Evolutionary conservation across 2,888 invertebrate genomes (phyloP).

Genomic region (Toxonevra muliebris): DNA sequence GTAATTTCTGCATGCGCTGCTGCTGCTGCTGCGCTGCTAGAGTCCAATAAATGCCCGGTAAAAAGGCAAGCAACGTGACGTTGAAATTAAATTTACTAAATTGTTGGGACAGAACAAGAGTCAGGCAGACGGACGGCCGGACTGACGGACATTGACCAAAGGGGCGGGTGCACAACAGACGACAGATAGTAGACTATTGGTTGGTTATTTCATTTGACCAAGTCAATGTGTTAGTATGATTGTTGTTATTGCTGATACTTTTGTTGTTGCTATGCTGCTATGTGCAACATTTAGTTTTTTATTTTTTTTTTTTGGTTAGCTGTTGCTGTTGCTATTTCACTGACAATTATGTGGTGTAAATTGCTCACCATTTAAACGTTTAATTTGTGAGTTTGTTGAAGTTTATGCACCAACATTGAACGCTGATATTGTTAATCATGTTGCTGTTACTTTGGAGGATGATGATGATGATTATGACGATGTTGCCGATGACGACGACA

Average conservation of each 20-base stretch:
- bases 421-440: no score
- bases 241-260: slow-evolving; percentile 18
- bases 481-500: slow-evolving; percentile 15
- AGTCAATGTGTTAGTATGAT: slow-evolving; percentile 11
- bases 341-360: slow-evolving; percentile 48
- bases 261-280: slow-evolving; percentile 23
- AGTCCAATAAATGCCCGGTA: slow-evolving; percentile 18
- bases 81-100: slow-evolving; percentile 48
- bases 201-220: slow-evolving; percentile 16
- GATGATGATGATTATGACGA: neutral
- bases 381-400: slow-evolving; percentile 42
- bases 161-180: no score
- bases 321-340: slow-evolving; percentile 5
- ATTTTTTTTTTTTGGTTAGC: slow-evolving; percentile 32
- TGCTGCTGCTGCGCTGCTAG: neutral
- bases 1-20: slow-evolving; percentile 45
- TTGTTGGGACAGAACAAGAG: slow-evolving; percentile 27
- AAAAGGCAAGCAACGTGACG: slow-evolving; percentile 47
- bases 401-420: no score
- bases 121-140: no score
- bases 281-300: slow-evolving; percentile 43
- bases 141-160: no score
- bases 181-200: neutral
- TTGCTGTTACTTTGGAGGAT: no score
- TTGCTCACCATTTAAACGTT: slow-evolving; percentile 56